Evolutionary conservation across 2,888 invertebrate species (phyloP), one percentile per base, ranked within the genome.

Genomic region (Drosophila tanythrix): DNA sequence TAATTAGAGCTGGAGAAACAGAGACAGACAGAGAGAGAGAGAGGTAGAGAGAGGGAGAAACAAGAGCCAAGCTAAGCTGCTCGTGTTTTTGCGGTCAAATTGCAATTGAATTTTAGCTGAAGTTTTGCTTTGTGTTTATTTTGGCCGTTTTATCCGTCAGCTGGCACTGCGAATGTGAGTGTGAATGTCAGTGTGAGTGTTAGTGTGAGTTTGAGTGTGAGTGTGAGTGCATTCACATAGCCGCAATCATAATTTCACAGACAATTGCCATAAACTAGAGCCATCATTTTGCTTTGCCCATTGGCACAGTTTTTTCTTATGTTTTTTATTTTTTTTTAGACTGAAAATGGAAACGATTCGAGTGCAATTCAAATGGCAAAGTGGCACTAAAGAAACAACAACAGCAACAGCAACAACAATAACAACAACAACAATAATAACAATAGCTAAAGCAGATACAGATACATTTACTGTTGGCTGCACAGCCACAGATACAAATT

Each of bases 31-130:
- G 35, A 38, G 46, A 36, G 43, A 48, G 36, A 38, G 81, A 1
- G 7, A 38, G 13, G 3, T 27, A n/a, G 25, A n/a, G 38, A 36
- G 48, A 31, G 46, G 40, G 40, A 53, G 82, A 7, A 3, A 25
- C 46, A 1, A 5, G 11, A 43, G 25, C 21, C 8, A 25, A 25
- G 46, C 15, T 25, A 8, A 46, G 46, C 25, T 15, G 46, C 46
- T 46, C 46, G 46, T 46, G 46, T 46, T 46, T 83, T 87, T 87
- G 88, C 81, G 84, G 85, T 85, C 88, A 85, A 83, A 84, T 87
- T 87, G 69, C 87, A 84, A 84, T 87, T 87, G 80, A 56, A 66
- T 79, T 82, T 86, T 52, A 50, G 64, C 78, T 70, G 66, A 51
- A 59, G 68, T 57, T 65, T 70, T 61, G 75, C 73, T 74, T 78